These are phyloP conservation scores for Gymnorhina tibicen DNA, from an alignment of 2,113 vertebrate species.

Conservation along the genomic window DNA sequence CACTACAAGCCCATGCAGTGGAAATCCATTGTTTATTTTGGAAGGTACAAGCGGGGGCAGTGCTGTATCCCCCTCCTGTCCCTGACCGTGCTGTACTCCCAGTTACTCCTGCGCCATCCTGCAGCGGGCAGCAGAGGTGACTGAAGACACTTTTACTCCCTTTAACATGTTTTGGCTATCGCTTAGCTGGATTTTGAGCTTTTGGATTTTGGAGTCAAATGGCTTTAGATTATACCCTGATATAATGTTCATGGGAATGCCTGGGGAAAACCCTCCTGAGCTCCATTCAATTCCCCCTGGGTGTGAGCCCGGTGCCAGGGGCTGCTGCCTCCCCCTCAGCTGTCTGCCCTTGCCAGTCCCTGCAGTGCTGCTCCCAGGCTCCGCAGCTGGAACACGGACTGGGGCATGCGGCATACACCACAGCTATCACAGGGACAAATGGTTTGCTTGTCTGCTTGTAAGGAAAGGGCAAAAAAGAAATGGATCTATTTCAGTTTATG, in stretches of 20 bases:
- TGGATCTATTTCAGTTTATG: not conserved
- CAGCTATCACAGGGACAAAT: not conserved
- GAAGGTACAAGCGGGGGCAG: not conserved
- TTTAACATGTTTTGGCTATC: not conserved
- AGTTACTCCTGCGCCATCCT: not conserved
- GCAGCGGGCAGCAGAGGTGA: rapidly evolving
- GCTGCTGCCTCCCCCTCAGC: not conserved
- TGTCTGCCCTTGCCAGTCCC: not conserved
- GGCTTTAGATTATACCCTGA: not conserved
- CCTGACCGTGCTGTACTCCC: not conserved
- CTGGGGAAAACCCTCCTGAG: not conserved
- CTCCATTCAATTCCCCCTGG: not conserved
- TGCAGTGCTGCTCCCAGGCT: not conserved
- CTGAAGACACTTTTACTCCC: not conserved
- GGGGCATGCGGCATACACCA: not conserved
- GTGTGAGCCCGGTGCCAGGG: not conserved
- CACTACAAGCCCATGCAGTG: not conserved
- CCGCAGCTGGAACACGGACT: not conserved
- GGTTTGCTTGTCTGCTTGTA: not conserved
- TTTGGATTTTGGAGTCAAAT: not conserved
- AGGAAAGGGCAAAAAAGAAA: not conserved
- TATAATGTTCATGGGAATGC: not conserved
- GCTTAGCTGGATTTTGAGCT: not conserved
- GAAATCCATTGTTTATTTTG: not conserved
- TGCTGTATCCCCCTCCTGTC: not conserved